phyloP scores from a whole-genome alignment of 1,140 invertebrate species.

The Drosophila suzukii region DNA sequence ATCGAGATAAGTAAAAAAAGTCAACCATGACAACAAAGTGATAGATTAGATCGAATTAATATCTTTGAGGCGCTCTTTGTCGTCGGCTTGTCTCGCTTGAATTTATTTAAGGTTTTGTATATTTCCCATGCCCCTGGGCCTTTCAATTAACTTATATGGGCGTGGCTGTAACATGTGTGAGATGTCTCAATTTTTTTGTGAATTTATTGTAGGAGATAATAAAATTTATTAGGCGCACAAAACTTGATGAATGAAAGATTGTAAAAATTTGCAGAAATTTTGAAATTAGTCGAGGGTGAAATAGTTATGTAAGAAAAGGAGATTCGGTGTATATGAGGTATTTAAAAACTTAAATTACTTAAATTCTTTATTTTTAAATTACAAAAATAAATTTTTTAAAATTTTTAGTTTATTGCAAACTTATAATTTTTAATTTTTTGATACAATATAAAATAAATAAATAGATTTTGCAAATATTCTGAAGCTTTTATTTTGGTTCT shows the following conservation, averaged over 20 bases:
- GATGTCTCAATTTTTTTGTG: constrained; percentile 19
- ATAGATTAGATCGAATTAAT: constrained; percentile 25
- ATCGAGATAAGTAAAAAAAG: constrained; percentile 8
- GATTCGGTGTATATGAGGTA: not conserved
- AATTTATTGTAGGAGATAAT: constrained; percentile 24
- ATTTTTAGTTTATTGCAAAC: too few species aligned
- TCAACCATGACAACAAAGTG: constrained; percentile 5
- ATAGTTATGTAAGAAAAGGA: not conserved
- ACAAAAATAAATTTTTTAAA: too few species aligned
- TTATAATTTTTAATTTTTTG: too few species aligned
- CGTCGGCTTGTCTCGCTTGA: constrained; percentile 4
- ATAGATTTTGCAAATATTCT: too few species aligned
- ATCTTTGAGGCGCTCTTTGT: constrained; percentile 13
- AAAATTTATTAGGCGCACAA: constrained; percentile 14
- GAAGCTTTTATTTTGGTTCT: too few species aligned
- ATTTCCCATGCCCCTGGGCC: constrained; percentile 34
- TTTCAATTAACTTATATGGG: constrained; percentile 26
- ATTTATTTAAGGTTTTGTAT: not conserved
- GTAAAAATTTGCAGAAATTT: not conserved
- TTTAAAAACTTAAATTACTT: not conserved
- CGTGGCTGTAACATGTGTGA: constrained; percentile 29
- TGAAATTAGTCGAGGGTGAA: not conserved
- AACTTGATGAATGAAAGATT: constrained; percentile 4
- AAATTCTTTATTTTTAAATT: not conserved
- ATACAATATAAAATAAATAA: too few species aligned